Evolutionary conservation across 2,797 vertebrate genomes (phyloP).

Genomic region (Epinephelus awoara): DNA sequence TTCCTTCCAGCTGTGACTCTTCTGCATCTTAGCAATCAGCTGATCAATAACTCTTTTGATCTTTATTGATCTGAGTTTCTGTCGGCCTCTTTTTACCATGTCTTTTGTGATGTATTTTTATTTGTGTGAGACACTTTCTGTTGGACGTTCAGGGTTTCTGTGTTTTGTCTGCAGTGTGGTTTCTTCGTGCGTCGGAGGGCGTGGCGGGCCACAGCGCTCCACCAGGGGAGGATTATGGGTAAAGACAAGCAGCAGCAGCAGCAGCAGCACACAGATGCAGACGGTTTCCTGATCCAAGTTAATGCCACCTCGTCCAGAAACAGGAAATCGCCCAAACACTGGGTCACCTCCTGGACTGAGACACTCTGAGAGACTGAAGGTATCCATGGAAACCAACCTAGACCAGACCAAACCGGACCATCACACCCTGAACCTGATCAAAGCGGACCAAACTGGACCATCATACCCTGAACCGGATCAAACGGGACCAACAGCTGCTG

Average conservation of each 20-base stretch:
- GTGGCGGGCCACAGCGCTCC: slow-evolving; percentile 82
- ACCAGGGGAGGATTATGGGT: slow-evolving; percentile 89
- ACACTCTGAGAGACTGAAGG: slow-evolving; percentile 72
- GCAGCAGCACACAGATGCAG: slow-evolving; percentile 81
- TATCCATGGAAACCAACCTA: not conserved
- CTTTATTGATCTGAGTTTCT: not conserved
- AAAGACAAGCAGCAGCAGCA: slow-evolving; percentile 74
- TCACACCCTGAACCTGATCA: too few relatives aligned
- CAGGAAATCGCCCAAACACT: slow-evolving; percentile 81
- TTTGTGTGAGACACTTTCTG: too few relatives aligned
- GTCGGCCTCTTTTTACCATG: too few relatives aligned
- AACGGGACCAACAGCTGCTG: not conserved
- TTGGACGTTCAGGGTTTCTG: not conserved
- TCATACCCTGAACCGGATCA: not conserved
- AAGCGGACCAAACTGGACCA: not conserved
- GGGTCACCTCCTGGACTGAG: slow-evolving; percentile 90
- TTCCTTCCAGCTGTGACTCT: not conserved
- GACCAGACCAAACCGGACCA: too few relatives aligned
- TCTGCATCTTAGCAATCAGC: not conserved
- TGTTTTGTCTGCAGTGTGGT: slow-evolving; percentile 84
- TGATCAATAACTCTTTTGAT: not conserved
- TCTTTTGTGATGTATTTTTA: too few relatives aligned
- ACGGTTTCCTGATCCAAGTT: slow-evolving; percentile 82
- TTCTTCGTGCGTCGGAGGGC: slow-evolving; percentile 88
- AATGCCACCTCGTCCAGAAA: slow-evolving; percentile 45